Evolutionary conservation across 2,888 invertebrate genomes (phyloP), one percentile per base, ranked within the genome.

Genomic region (Tanytarsus gracilentus): DNA sequence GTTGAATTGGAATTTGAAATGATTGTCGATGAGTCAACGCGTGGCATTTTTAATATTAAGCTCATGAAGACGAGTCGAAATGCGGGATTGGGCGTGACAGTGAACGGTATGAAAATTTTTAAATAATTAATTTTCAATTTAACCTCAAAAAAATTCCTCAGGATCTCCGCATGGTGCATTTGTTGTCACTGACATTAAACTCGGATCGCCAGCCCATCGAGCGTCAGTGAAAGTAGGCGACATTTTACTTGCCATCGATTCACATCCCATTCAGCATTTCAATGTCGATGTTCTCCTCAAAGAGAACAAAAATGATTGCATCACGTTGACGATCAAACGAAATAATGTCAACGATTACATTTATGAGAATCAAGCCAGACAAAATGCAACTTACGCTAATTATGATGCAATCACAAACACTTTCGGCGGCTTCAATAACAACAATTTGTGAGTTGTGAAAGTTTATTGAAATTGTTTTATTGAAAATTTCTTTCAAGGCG

Each of bases 31-130:
- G 93, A 94, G 65, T 84, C 91, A 0, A 86, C 89, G 4, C 88
- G 89, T 66, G 94, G 94, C 0, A 85, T 92, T 0, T 95, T 94
- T 69, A 88, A 86, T 64, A 93, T 97, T 0, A 89, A 92, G 71
- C 77, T 96, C 55, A 86, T 90, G 4, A 84, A 85, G 66, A 65
- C 68, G 0, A 84, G 82, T 26, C 84, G 85, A 36, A 83, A 82
- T 25, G 49, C 27, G 1, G 91, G 91, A 4, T 77, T 96, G 11
- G 96, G 96, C 2, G 84, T 96, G 36, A 93, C 91, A n/a, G 86
- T 95, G 6, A 89, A 86, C 70, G 85, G 88, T 81, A 74, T 69
- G 68, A 9, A 40, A 25, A 1, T n/a, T 56, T 29, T 11, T 52
- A 40, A 49, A 26, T 1, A 30, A 40, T 16, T 2, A 9, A 52